Evolutionary conservation across 2,797 vertebrate species (phyloP).

Genomic region (Peromyscus nudipes): DNA sequence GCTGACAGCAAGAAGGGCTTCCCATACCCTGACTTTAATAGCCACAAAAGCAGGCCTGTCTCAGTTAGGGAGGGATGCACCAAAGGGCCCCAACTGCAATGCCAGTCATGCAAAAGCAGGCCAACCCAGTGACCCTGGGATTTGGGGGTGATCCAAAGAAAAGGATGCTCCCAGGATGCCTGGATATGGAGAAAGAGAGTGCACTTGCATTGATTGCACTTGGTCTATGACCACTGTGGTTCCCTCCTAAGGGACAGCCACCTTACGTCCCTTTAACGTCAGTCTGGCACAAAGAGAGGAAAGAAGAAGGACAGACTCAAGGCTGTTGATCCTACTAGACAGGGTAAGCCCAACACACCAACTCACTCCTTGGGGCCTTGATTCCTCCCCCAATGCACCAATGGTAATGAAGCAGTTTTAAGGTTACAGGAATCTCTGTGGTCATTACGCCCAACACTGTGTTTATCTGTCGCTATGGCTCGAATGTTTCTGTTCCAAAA

Average conservation of each 20-base stretch:
- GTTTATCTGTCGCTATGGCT: no score
- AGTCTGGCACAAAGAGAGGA: background rate
- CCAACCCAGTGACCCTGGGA: background rate
- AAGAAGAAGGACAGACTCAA: background rate
- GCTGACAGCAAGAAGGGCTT: background rate
- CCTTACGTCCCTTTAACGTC: background rate
- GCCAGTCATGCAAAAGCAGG: background rate
- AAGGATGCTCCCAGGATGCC: background rate
- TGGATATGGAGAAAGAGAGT: no score
- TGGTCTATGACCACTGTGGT: no score
- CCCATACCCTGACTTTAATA: accelerated
- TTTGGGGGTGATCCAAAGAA: background rate
- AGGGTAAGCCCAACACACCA: background rate
- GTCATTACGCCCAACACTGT: accelerated
- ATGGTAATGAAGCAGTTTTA: accelerated
- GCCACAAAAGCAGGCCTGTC: background rate
- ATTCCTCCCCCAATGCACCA: background rate
- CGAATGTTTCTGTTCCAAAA: background rate
- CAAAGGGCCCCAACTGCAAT: background rate
- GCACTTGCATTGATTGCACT: accelerated
- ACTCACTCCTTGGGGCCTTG: accelerated
- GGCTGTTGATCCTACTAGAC: background rate
- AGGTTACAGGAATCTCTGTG: background rate
- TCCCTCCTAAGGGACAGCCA: background rate
- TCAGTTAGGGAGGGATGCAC: background rate